Percentiles rank a stretch among this genome's conserved stretches.
These are phyloP conservation scores for Drosophila yakuba DNA, from an alignment of 1,140 invertebrate species.

Conservation along the genomic window DNA sequence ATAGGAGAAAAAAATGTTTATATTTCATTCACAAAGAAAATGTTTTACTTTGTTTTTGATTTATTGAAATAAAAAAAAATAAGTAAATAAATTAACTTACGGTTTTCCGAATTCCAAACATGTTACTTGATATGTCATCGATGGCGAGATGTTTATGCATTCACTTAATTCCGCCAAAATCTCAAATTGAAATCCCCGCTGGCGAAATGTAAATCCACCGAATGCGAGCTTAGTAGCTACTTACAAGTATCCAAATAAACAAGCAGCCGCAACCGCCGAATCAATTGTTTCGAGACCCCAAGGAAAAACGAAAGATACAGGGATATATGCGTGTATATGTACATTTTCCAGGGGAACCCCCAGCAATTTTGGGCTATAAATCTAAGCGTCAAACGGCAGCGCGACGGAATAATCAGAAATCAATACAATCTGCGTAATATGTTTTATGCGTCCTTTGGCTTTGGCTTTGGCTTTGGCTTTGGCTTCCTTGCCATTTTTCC, in stretches of 20 bases:
- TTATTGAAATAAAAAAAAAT: too few relatives aligned
- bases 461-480: constrained; percentile 3
- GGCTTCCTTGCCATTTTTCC: constrained; percentile 75
- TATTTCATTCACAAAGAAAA: too few relatives aligned
- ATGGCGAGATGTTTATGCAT: constrained; percentile 7
- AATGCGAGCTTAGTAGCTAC: constrained; percentile 62
- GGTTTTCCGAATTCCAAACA: not conserved
- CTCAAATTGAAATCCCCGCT: constrained; percentile 23
- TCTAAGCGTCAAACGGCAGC: constrained; percentile 65
- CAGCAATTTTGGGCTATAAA: constrained; percentile 61
- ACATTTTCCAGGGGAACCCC: not conserved
- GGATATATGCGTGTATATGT: not conserved
- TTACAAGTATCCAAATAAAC: constrained; percentile 65
- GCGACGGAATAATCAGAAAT: constrained; percentile 78
- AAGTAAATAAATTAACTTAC: not conserved
- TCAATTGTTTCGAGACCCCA: constrained; percentile 34
- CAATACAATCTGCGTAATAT: constrained; percentile 82
- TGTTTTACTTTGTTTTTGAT: too few relatives aligned
- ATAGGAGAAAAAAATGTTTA: too few relatives aligned
- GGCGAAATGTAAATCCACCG: constrained; percentile 2
- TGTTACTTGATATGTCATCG: not conserved
- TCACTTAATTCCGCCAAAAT: constrained; percentile 43
- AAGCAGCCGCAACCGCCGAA: constrained; percentile 70
- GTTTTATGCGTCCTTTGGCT: constrained; percentile 61
- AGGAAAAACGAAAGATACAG: not conserved